phyloP scores from a whole-genome alignment of 1,140 invertebrate genomes.

The Penaeus vannamei region DNA sequence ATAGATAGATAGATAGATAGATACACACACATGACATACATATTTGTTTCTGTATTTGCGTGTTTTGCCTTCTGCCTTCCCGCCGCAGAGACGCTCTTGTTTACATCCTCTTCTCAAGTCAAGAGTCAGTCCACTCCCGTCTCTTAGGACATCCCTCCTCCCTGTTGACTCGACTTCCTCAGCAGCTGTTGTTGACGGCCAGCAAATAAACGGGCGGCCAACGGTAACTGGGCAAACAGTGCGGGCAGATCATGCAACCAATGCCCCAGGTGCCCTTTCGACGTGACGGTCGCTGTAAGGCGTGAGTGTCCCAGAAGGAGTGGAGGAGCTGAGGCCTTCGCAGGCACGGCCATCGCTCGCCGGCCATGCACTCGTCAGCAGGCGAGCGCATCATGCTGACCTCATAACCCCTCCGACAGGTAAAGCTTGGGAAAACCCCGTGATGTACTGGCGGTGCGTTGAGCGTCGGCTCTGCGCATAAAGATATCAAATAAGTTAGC shows the following conservation, averaged over 20 bases:
- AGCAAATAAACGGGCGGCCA: slow-evolving; percentile 41
- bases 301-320: slow-evolving; percentile 41
- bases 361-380: no score
- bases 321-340: neutral
- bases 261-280: slow-evolving; percentile 33
- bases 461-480: no score
- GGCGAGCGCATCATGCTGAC: no score
- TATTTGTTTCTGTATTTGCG: neutral
- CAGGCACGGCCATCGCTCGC: no score
- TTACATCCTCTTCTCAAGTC: neutral
- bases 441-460: no score
- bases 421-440: no score
- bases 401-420: no score
- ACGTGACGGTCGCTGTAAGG: slow-evolving; percentile 14
- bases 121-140: neutral
- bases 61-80: neutral
- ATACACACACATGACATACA: slow-evolving; percentile 26
- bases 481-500: no score
- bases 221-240: slow-evolving; percentile 41
- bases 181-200: slow-evolving; percentile 35
- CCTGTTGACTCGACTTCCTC: slow-evolving; percentile 13
- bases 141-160: neutral
- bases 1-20: slow-evolving; percentile 26
- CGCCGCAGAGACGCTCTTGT: neutral
- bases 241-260: slow-evolving; percentile 23